Conservation (phyloP, 2,113 vertebrate species). For the Saccopteryx leptura region DNA sequence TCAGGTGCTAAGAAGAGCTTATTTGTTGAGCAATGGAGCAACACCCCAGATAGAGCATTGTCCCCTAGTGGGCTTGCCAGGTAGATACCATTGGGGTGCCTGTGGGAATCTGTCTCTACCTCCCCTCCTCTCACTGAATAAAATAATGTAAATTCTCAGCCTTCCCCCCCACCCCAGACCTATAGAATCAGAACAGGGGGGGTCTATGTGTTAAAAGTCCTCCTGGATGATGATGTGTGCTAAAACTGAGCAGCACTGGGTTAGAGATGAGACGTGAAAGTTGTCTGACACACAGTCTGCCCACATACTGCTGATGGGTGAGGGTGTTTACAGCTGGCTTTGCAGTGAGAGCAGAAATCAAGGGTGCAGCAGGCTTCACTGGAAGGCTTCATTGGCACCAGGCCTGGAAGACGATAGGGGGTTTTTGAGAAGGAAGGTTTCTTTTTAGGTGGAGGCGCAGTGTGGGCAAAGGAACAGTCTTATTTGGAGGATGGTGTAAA, state of each 20-base stretch:
- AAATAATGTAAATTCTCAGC: too few species aligned
- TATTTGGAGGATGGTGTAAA: background rate
- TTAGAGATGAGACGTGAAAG: background rate
- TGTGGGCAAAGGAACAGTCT: background rate
- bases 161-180: background rate
- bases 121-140: too few species aligned
- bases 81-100: too few species aligned
- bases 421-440: background rate
- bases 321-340: conserved; percentile 41
- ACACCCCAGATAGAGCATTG: too few species aligned
- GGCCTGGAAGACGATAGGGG: background rate
- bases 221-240: background rate
- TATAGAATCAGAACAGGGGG: background rate
- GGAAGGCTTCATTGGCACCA: background rate
- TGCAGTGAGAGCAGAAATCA: background rate
- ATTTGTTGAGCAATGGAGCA: too few species aligned
- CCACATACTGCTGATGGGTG: background rate
- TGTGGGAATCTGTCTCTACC: too few species aligned
- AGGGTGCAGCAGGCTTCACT: background rate
- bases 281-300: background rate
- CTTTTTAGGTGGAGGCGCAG: background rate
- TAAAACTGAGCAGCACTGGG: background rate
- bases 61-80: too few species aligned
- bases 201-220: background rate
- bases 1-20: too few species aligned